Evolutionary conservation across 2,797 vertebrate species (phyloP), one percentile per base, ranked within the genome.

Genomic region (Gouania willdenowi): DNA sequence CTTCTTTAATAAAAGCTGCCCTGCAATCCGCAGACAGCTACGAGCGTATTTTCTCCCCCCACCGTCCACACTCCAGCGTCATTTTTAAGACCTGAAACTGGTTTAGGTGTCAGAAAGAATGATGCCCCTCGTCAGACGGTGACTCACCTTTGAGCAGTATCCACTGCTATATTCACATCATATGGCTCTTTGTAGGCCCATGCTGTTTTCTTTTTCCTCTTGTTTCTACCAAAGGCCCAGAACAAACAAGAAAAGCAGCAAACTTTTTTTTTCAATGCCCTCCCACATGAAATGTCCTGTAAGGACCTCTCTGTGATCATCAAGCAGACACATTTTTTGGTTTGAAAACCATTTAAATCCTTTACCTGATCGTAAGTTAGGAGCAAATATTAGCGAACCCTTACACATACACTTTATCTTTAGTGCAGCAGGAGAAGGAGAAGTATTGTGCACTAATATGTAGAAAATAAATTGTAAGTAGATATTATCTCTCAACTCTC

Each of bases 61-160:
- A 1, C 52, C 48, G 50, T 58, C 34, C 46, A 43, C 43, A 16
- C 45, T 55, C 23, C 42, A 34, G 40, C 60, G 55, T 76, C 58
- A 69, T 74, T 77, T 86, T 74, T 71, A 77, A 75, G 50, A 77
- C 66, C 7, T 36, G 86, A 83, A 87, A 71, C 71, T 66, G 66
- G 71, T 83, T 83, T 79, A 82, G 55, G 58, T 83, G 82, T 85
- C 84, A 84, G 44, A 81, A 84, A 84, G 83, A 85, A 79, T 79
- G 77, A 85, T 86, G 71, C 76, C 57, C 49, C 60, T 70, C 53
- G 46, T 72, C 67, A 72, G 52, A 53, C 40, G 33, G 36, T 13
- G 32, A 35, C 62, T 75, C 71, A 77, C 61, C 52, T 71, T 59
- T 54, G 55, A 77, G 63, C 41, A 16, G 20, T 49, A 46, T 33